Evolutionary conservation across 2,113 vertebrate genomes (phyloP), one percentile per base, ranked within the genome.

Genomic region (Pitta sordida): DNA sequence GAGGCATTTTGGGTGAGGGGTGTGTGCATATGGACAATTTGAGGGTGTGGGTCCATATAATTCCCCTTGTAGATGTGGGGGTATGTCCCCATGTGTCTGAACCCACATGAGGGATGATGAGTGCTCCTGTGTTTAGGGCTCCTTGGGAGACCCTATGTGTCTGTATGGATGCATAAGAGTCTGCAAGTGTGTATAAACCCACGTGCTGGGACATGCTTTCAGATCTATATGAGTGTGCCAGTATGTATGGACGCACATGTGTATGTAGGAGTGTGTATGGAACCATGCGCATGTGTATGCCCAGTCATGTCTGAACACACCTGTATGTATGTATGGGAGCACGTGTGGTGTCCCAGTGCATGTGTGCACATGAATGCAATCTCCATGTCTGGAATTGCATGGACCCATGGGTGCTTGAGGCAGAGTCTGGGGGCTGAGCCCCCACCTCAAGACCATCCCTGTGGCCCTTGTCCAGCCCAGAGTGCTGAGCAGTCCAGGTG

Each of bases 1-100:
- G 56, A 20, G n/a, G 3, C 71, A 30, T 53, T 62, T 30, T 56
- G 16, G 6, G 21, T 0, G 1, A 3, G 0, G 0, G 3, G 2
- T 23, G 32, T 65, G 51, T 49, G 26, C 43, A 14, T 32, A 32
- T 13, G 19, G 67, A 69, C 24, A 32, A 8, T 2, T 1, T 7
- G 27, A 56, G 30, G 15, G 7, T 36, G 8, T 29, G 24, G 26
- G 20, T 56, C 29, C 8, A 1, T 23, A 2, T 41, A 17, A 71
- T 15, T 17, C 26, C 23, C 12, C 2, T 0, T 4, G 1, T 46
- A 23, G 39, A n/a, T 2, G 0, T 21, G 13, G 36, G 21, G 5
- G 7, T 43, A 10, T 2, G 1, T 30, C 10, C 0, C 1, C 9
- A 14, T n/a, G 9, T 62, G 27, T 69, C 46, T 55, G 56, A 63